Conservation (phyloP, 2,888 invertebrate species). For the Halictus quadricinctus region DNA sequence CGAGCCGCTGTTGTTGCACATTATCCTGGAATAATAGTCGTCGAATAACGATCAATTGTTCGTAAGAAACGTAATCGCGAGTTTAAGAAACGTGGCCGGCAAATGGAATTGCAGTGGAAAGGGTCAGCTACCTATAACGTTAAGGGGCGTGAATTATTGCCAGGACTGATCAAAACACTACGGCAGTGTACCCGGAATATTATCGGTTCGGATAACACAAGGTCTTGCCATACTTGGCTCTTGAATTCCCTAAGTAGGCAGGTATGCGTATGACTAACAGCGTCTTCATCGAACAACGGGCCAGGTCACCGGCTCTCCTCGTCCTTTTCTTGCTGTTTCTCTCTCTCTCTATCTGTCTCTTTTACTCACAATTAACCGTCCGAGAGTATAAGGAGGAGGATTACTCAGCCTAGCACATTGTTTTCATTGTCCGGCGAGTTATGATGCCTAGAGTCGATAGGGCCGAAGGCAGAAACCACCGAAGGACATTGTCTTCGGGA, state of each 20-base stretch:
- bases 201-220: slow-evolving; percentile 59
- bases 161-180: background rate
- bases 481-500: background rate
- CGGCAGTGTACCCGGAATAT: slow-evolving; percentile 18
- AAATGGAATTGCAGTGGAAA: background rate
- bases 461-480: slow-evolving; percentile 25
- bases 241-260: slow-evolving; percentile 64
- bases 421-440: slow-evolving; percentile 65
- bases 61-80: background rate
- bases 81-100: background rate
- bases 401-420: slow-evolving; percentile 70
- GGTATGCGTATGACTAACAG: slow-evolving; percentile 68
- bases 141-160: background rate
- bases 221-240: slow-evolving; percentile 61
- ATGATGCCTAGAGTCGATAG: slow-evolving; percentile 45
- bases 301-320: slow-evolving; percentile 22
- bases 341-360: slow-evolving; percentile 13
- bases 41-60: background rate
- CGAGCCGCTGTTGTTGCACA: background rate
- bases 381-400: slow-evolving; percentile 59
- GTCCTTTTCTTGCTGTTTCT: slow-evolving; percentile 4
- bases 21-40: background rate
- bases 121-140: background rate
- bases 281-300: slow-evolving; percentile 41
- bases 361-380: slow-evolving; percentile 54